Evolutionary conservation across 1,140 invertebrate species (phyloP).

Genomic region (Heliothis virescens): DNA sequence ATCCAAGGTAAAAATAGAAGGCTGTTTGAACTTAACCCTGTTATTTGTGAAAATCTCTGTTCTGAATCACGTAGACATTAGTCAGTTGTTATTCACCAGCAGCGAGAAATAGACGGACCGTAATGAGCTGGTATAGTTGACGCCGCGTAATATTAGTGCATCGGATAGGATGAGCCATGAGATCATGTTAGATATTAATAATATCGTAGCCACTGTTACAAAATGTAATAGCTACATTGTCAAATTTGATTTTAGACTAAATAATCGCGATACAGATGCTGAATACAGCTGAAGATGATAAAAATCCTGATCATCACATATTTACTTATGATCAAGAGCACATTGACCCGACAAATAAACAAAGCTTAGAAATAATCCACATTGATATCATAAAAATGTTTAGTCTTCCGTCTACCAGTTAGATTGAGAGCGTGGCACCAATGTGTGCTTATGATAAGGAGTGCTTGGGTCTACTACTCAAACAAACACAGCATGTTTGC

Average conservation of each 20-base stretch:
- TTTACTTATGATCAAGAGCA: conserved; percentile 3
- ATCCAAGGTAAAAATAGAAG: conserved; percentile 57
- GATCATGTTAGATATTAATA: conserved; percentile 33
- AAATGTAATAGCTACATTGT: background rate
- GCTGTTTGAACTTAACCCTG: conserved; percentile 59
- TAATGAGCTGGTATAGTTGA: conserved; percentile 23
- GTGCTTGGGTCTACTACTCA: conserved; percentile 30
- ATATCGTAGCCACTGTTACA: background rate
- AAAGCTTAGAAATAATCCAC: conserved; percentile 18
- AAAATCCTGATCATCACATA: background rate
- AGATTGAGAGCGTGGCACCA: conserved; percentile 13
- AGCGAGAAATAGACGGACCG: conserved; percentile 29
- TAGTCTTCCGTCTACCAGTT: conserved; percentile 25
- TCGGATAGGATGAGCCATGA: conserved; percentile 7
- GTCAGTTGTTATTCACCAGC: conserved; percentile 34
- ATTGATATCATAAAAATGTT: conserved; percentile 26
- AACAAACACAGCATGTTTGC: conserved; percentile 40
- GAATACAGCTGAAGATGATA: too few relatives aligned
- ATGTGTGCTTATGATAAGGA: conserved; percentile 52
- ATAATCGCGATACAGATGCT: too few relatives aligned
- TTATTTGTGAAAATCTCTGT: conserved; percentile 42
- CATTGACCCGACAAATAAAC: conserved; percentile 15
- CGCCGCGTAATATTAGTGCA: conserved; percentile 23
- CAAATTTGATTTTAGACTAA: background rate
- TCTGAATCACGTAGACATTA: conserved; percentile 46